Evolutionary conservation across 2,113 vertebrate genomes (phyloP), one percentile per base, ranked within the genome.

Genomic region (Chloropsis cyanopogon): DNA sequence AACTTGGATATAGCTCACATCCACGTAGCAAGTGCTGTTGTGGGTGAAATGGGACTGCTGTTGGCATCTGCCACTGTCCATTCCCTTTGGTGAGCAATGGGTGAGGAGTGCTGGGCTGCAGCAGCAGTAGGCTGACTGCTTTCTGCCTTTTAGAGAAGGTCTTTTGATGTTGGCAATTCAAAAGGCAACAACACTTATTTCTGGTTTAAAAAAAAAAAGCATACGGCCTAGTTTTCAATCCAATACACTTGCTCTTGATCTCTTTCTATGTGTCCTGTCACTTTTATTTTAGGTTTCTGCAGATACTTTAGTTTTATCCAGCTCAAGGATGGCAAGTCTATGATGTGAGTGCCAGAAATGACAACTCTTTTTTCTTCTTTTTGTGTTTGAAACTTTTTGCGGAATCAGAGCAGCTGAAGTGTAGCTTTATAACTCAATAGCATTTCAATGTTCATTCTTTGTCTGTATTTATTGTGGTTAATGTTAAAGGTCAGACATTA

Each of bases 221-320:
- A 9, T 65, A 52, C 8, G n/a, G 39, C 89, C 63, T 87, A 79
- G 72, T 87, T 92, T 81, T 92, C 68, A 86, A 77, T 85, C 37
- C 39, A 63, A 0, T 82, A 31, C 12, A 12, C 37, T 82, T 61
- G 50, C 53, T 91, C 80, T 96, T 90, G 64, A 93, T 84, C 66
- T 82, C 49, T 46, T 52, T 39, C 47, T 50, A 0, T 56, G 68
- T 57, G 69, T 94, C 61, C 57, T 84, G 66, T 93, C 91, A 77
- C 64, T 95, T 91, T 56, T 86, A 61, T 90, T 96, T 88, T 86
- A 41, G 63, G 44, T 83, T 93, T 85, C 72, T 5, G 4, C 72
- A 92, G 85, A 81, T 65, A 56, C 25, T 95, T 91, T 73, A 39
- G 54, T 95, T 94, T 94, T 84, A 92, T 87, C 57, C 25, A 61